Evolutionary conservation across 2,113 vertebrate genomes (phyloP).

Genomic region (Panurus biarmicus): DNA sequence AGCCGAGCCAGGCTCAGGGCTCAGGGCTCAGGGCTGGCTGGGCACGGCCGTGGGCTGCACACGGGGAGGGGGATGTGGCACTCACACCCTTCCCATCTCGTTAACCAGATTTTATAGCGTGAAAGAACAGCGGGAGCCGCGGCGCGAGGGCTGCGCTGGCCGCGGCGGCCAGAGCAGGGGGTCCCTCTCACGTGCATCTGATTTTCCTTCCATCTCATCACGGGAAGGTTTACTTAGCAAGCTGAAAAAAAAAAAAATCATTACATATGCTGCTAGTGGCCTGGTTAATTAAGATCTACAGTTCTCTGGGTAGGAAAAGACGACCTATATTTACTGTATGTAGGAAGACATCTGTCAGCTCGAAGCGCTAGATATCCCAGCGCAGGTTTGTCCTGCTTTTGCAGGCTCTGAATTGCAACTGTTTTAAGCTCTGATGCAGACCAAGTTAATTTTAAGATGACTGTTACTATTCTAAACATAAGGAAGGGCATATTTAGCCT

Average conservation of each 20-base stretch:
- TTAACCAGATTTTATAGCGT: background rate
- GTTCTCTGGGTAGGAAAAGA: conserved; percentile 55
- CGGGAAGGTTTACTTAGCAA: conserved; percentile 23
- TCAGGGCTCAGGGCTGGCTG: background rate
- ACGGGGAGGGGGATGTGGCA: fast-evolving
- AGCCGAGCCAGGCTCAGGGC: background rate
- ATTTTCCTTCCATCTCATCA: background rate
- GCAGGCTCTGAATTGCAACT: conserved; percentile 41
- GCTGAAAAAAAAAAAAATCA: conserved; percentile 37
- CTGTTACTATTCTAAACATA: conserved; percentile 65
- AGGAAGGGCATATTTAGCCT: conserved; percentile 67
- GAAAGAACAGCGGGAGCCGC: background rate
- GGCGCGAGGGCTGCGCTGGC: background rate
- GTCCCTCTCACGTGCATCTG: background rate
- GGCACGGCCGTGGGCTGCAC: background rate
- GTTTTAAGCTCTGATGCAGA: conserved; percentile 49
- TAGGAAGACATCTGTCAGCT: conserved; percentile 61
- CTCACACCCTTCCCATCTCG: background rate
- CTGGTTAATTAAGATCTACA: conserved; percentile 63
- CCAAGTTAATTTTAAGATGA: conserved; percentile 60
- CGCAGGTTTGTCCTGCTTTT: conserved; percentile 55
- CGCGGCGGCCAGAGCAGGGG: background rate
- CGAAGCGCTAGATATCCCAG: background rate
- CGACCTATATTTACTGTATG: conserved; percentile 60
- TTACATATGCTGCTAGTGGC: conserved; percentile 58